phyloP scores from a whole-genome alignment of 2,113 vertebrate species.

The Petroica traversi region DNA sequence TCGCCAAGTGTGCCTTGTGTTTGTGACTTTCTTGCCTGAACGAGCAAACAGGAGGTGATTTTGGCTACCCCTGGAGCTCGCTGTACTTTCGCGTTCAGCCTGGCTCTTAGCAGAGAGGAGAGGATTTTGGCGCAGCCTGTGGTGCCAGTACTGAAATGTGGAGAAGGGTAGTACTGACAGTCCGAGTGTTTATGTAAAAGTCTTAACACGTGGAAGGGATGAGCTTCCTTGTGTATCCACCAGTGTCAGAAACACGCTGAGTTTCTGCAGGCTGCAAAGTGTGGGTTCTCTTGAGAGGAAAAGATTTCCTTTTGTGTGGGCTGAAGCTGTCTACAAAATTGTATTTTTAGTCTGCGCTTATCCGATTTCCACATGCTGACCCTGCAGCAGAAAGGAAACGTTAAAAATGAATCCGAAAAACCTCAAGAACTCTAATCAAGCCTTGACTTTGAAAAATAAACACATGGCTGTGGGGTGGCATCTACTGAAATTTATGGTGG shows the following conservation, averaged over 20 bases:
- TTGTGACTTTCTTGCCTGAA: slow-evolving; percentile 44
- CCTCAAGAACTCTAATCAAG: slow-evolving; percentile 40
- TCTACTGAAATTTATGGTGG: slow-evolving; percentile 10
- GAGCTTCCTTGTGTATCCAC: neutral
- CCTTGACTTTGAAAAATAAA: slow-evolving; percentile 57
- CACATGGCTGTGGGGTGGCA: neutral
- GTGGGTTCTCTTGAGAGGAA: neutral
- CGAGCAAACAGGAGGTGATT: neutral
- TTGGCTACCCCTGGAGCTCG: neutral
- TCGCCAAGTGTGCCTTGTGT: slow-evolving; percentile 2
- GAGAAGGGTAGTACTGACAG: neutral
- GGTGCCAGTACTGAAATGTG: neutral
- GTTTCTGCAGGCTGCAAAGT: neutral
- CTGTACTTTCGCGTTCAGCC: neutral
- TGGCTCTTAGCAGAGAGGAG: neutral
- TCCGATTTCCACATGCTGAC: slow-evolving; percentile 44
- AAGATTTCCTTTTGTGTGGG: slow-evolving; percentile 61
- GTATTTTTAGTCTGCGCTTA: slow-evolving; percentile 40
- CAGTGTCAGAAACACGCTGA: neutral
- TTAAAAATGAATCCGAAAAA: slow-evolving; percentile 13
- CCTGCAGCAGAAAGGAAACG: slow-evolving; percentile 16
- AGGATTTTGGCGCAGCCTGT: neutral
- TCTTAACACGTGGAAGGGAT: slow-evolving; percentile 19
- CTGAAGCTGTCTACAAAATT: slow-evolving; percentile 32
- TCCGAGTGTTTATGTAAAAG: slow-evolving; percentile 9